Evolutionary conservation across 2,888 invertebrate species (phyloP), one percentile per base, ranked within the genome.

Genomic region (Eupithecia vulgata): DNA sequence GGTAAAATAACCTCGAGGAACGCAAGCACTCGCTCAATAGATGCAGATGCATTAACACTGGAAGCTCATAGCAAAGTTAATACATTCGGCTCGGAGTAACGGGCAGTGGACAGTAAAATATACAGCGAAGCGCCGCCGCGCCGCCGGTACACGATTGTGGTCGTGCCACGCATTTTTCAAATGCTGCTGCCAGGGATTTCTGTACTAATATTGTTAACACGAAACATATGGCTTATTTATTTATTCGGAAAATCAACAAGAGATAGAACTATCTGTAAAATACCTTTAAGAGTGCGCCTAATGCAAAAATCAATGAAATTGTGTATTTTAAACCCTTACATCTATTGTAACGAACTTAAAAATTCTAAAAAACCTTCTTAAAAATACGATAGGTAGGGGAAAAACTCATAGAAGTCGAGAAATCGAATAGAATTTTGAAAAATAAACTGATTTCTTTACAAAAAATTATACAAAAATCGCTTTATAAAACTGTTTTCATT

Each of bases 161-260:
- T 73, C 75, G 71, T 71, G 73, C 67, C 75, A 71, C 45, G 76
- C 77, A 80, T 85, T 82, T 83, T 80, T 81, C 80, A 82, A 82
- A 83, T 34, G 37, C 17, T 37, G 21, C 64, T 34, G 25, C 1
- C 64, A 15, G 15, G 40, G 65, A 13, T 21, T 65, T 42, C 21
- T 40, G 25, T 25, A 57, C 57, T 57, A 13, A 57, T 57, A 57
- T 57, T 57, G n/a, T 52, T 8, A 52, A 52, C 12, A 21, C 17
- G 52, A 21, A 52, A 52, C 52, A 21, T 12, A 25, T 57, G 25
- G 12, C 25, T 10, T 52, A n/a, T n/a, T n/a, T 21, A 52, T 21
- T 52, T 52, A 21, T 10, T n/a, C 21, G 21, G 52, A 21, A 10
- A 13, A 21, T 4, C 10, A 10, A 21, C 21, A 21, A 10, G 52